Evolutionary conservation across 1,140 invertebrate species (phyloP).

Genomic region (Cyrtorhinus lividipennis): DNA sequence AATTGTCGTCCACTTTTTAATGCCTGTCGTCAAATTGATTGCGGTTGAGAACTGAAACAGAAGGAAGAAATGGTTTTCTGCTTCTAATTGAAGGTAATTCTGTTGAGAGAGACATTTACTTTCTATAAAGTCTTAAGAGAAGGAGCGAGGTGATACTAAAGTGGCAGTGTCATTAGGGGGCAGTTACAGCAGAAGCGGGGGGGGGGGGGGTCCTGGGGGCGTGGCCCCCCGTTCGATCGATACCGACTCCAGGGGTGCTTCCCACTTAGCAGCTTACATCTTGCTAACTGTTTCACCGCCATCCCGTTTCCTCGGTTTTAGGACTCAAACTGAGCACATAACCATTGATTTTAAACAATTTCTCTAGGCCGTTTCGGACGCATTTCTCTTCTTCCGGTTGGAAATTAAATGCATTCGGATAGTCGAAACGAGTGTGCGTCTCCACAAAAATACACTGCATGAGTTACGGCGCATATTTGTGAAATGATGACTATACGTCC

Average conservation of each 20-base stretch:
- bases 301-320: no score
- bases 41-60: neutral
- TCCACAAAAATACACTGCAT: no score
- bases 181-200: neutral
- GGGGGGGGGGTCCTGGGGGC: neutral
- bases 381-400: no score
- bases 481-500: no score
- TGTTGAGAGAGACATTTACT: slow-evolving; percentile 4
- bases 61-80: neutral
- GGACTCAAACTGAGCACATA: no score
- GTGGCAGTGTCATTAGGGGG: neutral
- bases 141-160: neutral
- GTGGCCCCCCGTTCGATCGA: slow-evolving; percentile 1
- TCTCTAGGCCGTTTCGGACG: no score
- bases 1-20: no score
- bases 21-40: no score
- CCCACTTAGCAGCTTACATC: slow-evolving; percentile 6
- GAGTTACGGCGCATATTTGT: no score
- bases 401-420: no score
- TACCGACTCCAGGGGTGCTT: neutral
- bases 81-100: slow-evolving; percentile 6
- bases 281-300: slow-evolving; percentile 9
- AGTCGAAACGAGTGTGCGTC: no score
- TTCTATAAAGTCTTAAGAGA: neutral
- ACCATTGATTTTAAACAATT: no score